phyloP scores from a whole-genome alignment of 2,113 vertebrate species.

The Plectropomus leopardus region DNA sequence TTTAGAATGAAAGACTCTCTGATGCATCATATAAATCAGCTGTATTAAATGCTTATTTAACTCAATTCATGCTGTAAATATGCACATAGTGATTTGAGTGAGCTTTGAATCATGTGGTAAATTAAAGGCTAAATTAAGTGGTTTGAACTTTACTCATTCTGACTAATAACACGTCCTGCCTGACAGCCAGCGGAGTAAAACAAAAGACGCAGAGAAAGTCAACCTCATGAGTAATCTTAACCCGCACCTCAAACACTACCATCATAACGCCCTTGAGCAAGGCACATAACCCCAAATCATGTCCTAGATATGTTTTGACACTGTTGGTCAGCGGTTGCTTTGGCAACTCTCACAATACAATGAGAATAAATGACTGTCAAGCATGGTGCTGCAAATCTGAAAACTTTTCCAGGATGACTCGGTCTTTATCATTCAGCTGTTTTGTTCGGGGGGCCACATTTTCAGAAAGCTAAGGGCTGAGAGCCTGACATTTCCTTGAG shows the following conservation, averaged over 20 bases:
- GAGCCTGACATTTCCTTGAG: too few species aligned
- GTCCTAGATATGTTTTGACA: neutral
- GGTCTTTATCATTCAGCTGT: too few species aligned
- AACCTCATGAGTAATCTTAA: slow-evolving; percentile 50
- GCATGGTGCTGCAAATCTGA: too few species aligned
- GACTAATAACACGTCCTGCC: slow-evolving; percentile 61
- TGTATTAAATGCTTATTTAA: neutral
- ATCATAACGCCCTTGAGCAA: neutral
- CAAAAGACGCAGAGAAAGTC: neutral
- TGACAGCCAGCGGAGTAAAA: slow-evolving; percentile 35
- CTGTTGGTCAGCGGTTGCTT: too few species aligned
- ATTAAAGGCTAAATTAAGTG: slow-evolving; percentile 34
- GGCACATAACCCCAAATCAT: neutral
- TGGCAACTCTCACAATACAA: neutral
- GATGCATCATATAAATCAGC: too few species aligned
- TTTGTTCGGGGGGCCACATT: too few species aligned
- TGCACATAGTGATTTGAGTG: neutral
- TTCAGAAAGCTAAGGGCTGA: too few species aligned
- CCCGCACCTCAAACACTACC: neutral
- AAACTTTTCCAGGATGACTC: neutral
- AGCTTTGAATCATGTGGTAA: neutral
- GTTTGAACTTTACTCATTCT: slow-evolving; percentile 51
- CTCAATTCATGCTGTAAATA: neutral
- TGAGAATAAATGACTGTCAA: neutral
- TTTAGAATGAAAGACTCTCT: neutral